These are phyloP conservation scores for Paraescarpia echinospica DNA, from an alignment of 1,140 invertebrate genomes.

Conservation along the genomic window DNA sequence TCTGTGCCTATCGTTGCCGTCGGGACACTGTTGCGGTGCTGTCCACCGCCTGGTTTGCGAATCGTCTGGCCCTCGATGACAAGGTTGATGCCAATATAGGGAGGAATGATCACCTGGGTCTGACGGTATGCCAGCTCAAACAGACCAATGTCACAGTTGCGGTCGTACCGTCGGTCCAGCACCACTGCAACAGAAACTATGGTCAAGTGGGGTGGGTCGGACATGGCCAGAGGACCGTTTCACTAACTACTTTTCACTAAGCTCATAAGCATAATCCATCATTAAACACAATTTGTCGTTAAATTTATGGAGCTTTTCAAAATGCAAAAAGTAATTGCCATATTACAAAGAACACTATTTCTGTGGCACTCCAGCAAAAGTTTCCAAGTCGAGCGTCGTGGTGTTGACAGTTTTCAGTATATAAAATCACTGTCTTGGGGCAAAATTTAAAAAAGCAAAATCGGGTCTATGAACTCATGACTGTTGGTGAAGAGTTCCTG, in stretches of 20 bases:
- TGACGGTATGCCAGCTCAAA: constrained; percentile 86
- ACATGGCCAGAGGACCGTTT: too few species aligned
- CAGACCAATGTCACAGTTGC: constrained; percentile 78
- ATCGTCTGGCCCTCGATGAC: constrained; percentile 20
- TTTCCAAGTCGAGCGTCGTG: too few species aligned
- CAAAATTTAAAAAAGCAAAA: background rate
- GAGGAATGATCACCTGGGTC: constrained; percentile 72
- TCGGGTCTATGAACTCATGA: too few species aligned
- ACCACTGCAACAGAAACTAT: constrained; percentile 70
- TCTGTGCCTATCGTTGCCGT: background rate
- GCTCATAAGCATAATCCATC: too few species aligned
- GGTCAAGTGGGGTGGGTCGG: background rate
- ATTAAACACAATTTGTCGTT: too few species aligned
- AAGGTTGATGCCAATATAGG: constrained; percentile 58
- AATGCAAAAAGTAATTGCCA: too few species aligned
- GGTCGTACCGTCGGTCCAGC: constrained; percentile 75
- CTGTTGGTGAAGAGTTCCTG: too few species aligned
- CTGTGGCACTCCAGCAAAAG: too few species aligned
- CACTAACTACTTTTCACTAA: too few species aligned
- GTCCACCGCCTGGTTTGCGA: constrained; percentile 17
- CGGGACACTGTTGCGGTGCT: background rate
- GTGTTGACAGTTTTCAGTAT: background rate
- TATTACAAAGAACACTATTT: too few species aligned
- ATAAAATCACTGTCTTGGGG: background rate
- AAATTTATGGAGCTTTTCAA: too few species aligned